Conservation (phyloP, 2,888 invertebrate species). For the Desoria tigrina region DNA sequence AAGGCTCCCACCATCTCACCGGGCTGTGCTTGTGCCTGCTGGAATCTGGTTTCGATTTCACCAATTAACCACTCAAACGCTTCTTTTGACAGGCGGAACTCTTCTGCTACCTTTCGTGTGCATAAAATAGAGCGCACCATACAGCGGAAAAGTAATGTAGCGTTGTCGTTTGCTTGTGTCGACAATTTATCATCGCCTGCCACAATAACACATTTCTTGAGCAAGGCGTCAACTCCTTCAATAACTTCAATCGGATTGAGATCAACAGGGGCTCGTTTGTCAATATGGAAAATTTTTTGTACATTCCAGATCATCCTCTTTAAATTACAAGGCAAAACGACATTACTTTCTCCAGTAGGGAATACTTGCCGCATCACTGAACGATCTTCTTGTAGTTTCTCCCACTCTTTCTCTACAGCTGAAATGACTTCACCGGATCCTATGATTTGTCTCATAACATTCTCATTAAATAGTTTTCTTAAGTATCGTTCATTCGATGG, state of each 20-base stretch:
- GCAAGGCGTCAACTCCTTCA: conserved; percentile 75
- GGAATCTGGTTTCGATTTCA: conserved; percentile 97
- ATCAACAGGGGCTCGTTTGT: conserved; percentile 88
- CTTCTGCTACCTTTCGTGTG: conserved; percentile 94
- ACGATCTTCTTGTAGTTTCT: conserved; percentile 84
- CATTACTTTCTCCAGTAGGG: conserved; percentile 93
- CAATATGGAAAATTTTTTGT: conserved; percentile 99
- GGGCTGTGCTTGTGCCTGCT: conserved; percentile 87
- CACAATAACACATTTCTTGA: conserved; percentile 88
- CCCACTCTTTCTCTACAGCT: conserved; percentile 95
- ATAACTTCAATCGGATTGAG: conserved; percentile 80
- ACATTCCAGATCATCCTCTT: conserved; percentile 99
- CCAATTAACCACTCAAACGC: conserved; percentile 99
- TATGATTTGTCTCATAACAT: conserved; percentile 89
- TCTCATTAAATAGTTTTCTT: conserved; percentile 86
- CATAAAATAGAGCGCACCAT: conserved; percentile 91
- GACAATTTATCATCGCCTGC: conserved; percentile 93
- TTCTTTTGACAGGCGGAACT: conserved; percentile 88
- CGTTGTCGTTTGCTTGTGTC: conserved; percentile 96
- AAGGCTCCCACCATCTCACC: conserved; percentile 99
- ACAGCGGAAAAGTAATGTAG: conserved; percentile 94
- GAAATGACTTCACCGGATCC: conserved; percentile 88
- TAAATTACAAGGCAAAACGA: conserved; percentile 96
- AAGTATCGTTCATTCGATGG: conserved; percentile 90
- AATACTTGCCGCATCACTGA: conserved; percentile 85